These are phyloP conservation scores for Cassiopea xamachana DNA, from an alignment of 30 jellyfish, hydroid and myxozoan species.

Conservation along the genomic window DNA sequence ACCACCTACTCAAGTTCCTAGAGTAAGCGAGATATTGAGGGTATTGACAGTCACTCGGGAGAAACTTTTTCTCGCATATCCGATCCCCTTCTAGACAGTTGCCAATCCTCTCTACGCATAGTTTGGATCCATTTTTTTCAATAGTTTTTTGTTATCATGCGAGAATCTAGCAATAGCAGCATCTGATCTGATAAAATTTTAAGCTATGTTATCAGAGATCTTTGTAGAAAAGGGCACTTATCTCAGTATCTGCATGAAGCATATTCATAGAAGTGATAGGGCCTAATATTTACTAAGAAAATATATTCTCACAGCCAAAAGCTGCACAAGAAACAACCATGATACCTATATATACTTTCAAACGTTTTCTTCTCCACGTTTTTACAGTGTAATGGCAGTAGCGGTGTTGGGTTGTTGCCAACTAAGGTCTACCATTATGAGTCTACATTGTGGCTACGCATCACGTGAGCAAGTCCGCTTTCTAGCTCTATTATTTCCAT, in stretches of 20 bases:
- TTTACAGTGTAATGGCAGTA: background rate
- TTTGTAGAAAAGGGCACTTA: background rate
- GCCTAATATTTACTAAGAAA: background rate
- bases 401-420: background rate
- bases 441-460: background rate
- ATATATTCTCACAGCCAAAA: slow-evolving; percentile 34
- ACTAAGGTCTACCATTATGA: background rate
- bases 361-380: background rate
- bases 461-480: slow-evolving; percentile 3
- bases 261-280: background rate
- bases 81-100: background rate
- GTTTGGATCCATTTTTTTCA: slow-evolving; percentile 44
- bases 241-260: background rate
- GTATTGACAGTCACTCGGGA: slow-evolving; percentile 3
- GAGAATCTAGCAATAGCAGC: slow-evolving; percentile 9
- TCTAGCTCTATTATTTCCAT: slow-evolving; percentile 12
- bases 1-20: background rate
- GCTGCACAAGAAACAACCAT: slow-evolving; percentile 60
- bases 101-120: slow-evolving; percentile 41
- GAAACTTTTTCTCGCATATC: slow-evolving; percentile 7
- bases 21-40: background rate
- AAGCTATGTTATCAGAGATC: background rate
- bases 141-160: slow-evolving; percentile 2
- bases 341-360: background rate
- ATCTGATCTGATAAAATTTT: background rate